These are phyloP conservation scores for Cossypha dichroa DNA, from an alignment of 2,797 vertebrate species.

Conservation along the genomic window DNA sequence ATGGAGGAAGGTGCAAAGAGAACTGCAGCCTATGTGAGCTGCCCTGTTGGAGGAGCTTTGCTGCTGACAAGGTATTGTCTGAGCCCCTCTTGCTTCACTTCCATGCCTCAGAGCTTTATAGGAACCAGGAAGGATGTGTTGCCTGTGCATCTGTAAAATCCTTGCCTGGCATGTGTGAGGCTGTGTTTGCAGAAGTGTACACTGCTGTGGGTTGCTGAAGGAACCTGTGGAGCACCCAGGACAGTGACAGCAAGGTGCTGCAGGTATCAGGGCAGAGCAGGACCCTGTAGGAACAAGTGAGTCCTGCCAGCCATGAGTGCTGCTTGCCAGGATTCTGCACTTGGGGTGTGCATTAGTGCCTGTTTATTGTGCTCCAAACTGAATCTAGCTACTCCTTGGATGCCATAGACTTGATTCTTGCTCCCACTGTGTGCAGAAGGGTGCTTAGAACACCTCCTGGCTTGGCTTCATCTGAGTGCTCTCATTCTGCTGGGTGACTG, in stretches of 20 bases:
- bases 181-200: background rate
- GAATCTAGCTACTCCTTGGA: background rate
- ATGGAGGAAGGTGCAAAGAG: accelerated
- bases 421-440: background rate
- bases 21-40: background rate
- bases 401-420: background rate
- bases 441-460: background rate
- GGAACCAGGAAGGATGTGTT: background rate
- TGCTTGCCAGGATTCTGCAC: background rate
- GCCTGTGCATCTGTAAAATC: background rate
- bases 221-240: background rate
- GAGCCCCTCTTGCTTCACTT: background rate
- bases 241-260: background rate
- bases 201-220: background rate
- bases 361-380: background rate
- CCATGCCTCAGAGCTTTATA: background rate
- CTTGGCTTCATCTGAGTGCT: background rate
- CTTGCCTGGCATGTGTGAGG: background rate
- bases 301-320: background rate
- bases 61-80: background rate
- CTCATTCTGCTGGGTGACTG: background rate
- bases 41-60: background rate
- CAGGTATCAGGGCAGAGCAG: background rate
- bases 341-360: background rate
- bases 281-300: background rate